Base-by-base conservation (phyloP, 2,888 invertebrate species). In the Patella depressa region DNA sequence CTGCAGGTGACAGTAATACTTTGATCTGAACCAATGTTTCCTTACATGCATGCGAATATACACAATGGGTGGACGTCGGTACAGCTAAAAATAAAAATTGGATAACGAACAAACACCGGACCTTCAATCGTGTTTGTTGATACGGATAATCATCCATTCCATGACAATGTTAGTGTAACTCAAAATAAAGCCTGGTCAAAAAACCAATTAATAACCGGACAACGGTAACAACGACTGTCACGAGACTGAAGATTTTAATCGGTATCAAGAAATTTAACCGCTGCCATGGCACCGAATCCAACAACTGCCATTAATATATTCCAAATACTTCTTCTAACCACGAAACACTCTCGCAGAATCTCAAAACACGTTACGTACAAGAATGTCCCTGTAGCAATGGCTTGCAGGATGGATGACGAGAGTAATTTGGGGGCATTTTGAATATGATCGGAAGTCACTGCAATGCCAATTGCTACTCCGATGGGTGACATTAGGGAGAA, bases 291-390 rank as follows among this genome's bases (percentile, higher is more conserved):
- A n/a, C 29, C 71, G 77, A 88, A 88, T 0, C 88, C 88, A n/a
- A 85, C 14, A 17, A 84, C 19, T 9, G 87, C 83, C 71, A 78
- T 80, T 34, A 85, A 75, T 7, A 88, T 82, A 83, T 92, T 92
- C 14, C 89, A 79, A 77, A 92, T 81, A 29, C 77, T 79, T 34
- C 34, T 34, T 45, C 45, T 45, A 45, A 45, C 72, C 59, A 54
- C 11, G 19, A 75, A 69, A 5, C 54, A 19, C 15, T 55, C 71
- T 24, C 70, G 94, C 87, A 98, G 93, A 78, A 98, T 96, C 92
- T 98, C 98, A 91, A 98, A 97, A 93, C 97, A 97, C 11, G 98
- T 97, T 29, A 98, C 97, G 92, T 97, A 98, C 14, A 98, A 93
- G 65, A 98, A 94, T 0, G 98, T 98, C 11, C 98, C 98, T 24